phyloP scores from a whole-genome alignment of 2,797 vertebrate genomes.

The Rhinella marina region DNA sequence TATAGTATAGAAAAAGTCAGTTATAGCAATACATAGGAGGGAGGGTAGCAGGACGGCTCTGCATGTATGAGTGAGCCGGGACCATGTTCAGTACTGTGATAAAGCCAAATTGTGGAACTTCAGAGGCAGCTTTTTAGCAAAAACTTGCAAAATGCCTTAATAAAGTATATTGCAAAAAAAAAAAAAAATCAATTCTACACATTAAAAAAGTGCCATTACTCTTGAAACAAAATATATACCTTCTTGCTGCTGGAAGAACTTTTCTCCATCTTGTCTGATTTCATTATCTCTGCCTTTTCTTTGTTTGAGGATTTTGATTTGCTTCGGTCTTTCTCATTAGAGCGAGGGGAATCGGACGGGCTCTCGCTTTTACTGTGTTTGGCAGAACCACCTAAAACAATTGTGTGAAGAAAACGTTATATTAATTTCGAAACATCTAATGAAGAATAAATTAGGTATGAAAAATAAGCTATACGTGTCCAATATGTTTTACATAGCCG shows the following conservation, averaged over 20 bases:
- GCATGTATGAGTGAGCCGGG: too few species aligned
- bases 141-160: too few species aligned
- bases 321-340: slow-evolving; percentile 89
- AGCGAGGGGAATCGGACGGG: slow-evolving; percentile 90
- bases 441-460: not conserved
- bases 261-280: slow-evolving; percentile 87
- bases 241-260: slow-evolving; percentile 91
- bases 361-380: slow-evolving; percentile 94
- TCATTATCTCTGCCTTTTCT: slow-evolving; percentile 89
- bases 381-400: slow-evolving; percentile 79
- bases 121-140: too few species aligned
- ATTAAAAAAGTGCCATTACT: too few species aligned
- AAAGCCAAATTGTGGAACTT: too few species aligned
- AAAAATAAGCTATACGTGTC: slow-evolving; percentile 60
- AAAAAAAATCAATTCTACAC: too few species aligned
- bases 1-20: too few species aligned
- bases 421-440: slow-evolving; percentile 36
- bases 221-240: slow-evolving; percentile 71
- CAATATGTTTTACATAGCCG: not conserved
- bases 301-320: slow-evolving; percentile 95
- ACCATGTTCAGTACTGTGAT: too few species aligned
- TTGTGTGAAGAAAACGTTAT: slow-evolving; percentile 21
- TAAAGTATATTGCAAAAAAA: too few species aligned
- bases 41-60: too few species aligned
- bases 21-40: too few species aligned